A percentile compares a stretch with the other conserved stretches of the same genome.
Conservation (phyloP, 2,888 invertebrate species). For the Eupithecia centaureata region DNA sequence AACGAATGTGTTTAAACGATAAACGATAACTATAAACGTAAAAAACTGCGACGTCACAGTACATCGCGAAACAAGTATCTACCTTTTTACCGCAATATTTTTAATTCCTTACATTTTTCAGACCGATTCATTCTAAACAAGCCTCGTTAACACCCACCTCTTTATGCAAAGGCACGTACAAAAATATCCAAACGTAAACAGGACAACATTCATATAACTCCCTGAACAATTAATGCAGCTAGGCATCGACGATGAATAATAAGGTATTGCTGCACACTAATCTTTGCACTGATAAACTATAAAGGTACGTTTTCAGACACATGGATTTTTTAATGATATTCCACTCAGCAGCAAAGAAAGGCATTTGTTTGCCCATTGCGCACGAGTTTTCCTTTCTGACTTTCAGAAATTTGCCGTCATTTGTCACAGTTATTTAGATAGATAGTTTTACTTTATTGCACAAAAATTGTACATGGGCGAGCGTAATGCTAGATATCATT, state of each 20-base stretch:
- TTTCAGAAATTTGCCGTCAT: no score
- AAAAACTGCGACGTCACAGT: not conserved
- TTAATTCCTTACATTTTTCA: not conserved
- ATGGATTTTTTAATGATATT: not conserved
- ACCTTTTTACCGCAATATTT: not conserved
- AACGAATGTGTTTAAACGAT: no score
- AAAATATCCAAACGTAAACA: conserved; percentile 20
- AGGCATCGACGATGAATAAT: not conserved
- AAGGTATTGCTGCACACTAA: not conserved
- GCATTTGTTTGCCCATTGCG: no score
- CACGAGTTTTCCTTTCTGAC: not conserved
- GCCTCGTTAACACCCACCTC: conserved; percentile 13
- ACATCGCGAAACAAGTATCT: not conserved
- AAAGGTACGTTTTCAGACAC: not conserved
- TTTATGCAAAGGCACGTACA: conserved; percentile 21
- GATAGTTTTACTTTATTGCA: no score
- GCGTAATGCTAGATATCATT: no score
- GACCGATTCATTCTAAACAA: not conserved
- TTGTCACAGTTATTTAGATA: no score
- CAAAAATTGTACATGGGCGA: no score
- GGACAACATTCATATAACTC: conserved; percentile 31
- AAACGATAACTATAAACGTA: not conserved
- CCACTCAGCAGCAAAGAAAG: no score
- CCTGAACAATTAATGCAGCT: not conserved
- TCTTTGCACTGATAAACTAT: not conserved